Evolutionary conservation across 2,797 vertebrate species (phyloP), one percentile per base, ranked within the genome.

Genomic region (Lacerta agilis): DNA sequence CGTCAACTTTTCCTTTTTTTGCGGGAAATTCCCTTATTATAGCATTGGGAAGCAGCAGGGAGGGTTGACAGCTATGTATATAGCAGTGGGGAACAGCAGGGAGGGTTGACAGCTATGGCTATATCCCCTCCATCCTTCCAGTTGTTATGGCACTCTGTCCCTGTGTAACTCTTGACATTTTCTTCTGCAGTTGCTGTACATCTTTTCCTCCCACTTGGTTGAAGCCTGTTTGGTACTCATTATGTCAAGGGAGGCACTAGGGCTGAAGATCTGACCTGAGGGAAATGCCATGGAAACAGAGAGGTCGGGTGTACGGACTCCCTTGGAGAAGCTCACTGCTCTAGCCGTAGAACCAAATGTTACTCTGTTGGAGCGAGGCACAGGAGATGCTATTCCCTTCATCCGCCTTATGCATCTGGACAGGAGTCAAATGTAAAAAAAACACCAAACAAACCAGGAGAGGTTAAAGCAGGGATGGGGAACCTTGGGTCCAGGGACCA

Each of bases 191-290:
- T 29, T 18, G 18, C 66, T n/a, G 81, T 3, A 41, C 10, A 55
- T 36, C 81, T 75, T 83, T 89, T 79, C 89, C 85, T 55, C 49
- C 49, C 49, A 55, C 49, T 55, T 55, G 49, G 49, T 4, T 55
- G 49, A 55, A 55, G 49, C 49, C 3, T 55, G 49, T 55, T 55
- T 55, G 49, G 49, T 55, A 15, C n/a, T 75, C 55, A 88, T 78
- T 67, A 85, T 86, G 87, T 55, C 49, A 55, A 55, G 49, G 49
- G 49, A 55, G 49, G 49, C 49, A 55, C 49, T 55, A 20, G 36
- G 36, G 43, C 23, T 27, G 78, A 86, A 0, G 64, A 45, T n/a
- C 0, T 0, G 18, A 45, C 69, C 4, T 66, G 79, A 83, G 79
- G 76, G 33, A 27, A 64, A 77, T 43, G 8, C 2, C 66, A 75